These are phyloP conservation scores for Lathronympha strigana DNA, from an alignment of 2,888 invertebrate genomes.

Conservation along the genomic window DNA sequence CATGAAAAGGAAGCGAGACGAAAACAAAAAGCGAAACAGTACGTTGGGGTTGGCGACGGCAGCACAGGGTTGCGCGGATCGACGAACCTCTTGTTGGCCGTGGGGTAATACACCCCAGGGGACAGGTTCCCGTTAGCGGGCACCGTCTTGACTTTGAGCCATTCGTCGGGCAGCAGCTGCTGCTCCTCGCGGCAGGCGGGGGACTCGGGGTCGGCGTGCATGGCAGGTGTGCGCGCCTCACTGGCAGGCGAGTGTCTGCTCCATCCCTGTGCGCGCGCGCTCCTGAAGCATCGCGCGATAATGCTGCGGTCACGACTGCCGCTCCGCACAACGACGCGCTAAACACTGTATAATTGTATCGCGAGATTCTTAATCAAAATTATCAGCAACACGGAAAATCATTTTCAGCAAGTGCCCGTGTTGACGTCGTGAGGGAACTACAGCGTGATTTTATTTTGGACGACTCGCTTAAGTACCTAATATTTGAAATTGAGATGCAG, in stretches of 20 bases:
- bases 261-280: slow-evolving; percentile 70
- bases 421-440: slow-evolving; percentile 61
- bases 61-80: slow-evolving; percentile 66
- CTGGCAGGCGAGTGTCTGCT: slow-evolving; percentile 65
- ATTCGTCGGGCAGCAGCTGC: slow-evolving; percentile 78
- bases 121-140: slow-evolving; percentile 77
- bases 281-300: slow-evolving; percentile 82
- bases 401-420: slow-evolving; percentile 71
- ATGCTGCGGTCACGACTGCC: slow-evolving; percentile 81
- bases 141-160: slow-evolving; percentile 78
- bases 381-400: slow-evolving; percentile 79
- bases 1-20: slow-evolving; percentile 52
- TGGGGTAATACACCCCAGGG: slow-evolving; percentile 80
- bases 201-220: slow-evolving; percentile 79
- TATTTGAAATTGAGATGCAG: neutral
- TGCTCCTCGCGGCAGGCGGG: slow-evolving; percentile 78
- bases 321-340: slow-evolving; percentile 72
- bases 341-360: slow-evolving; percentile 81
- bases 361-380: slow-evolving; percentile 79
- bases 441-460: slow-evolving; percentile 54
- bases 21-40: slow-evolving; percentile 76
- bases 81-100: slow-evolving; percentile 80
- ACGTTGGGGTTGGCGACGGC: slow-evolving; percentile 73
- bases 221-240: slow-evolving; percentile 64
- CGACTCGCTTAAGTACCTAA: slow-evolving; percentile 9